Conservation (phyloP, 2,888 invertebrate genomes). For the Lepidochrysops patricia region DNA sequence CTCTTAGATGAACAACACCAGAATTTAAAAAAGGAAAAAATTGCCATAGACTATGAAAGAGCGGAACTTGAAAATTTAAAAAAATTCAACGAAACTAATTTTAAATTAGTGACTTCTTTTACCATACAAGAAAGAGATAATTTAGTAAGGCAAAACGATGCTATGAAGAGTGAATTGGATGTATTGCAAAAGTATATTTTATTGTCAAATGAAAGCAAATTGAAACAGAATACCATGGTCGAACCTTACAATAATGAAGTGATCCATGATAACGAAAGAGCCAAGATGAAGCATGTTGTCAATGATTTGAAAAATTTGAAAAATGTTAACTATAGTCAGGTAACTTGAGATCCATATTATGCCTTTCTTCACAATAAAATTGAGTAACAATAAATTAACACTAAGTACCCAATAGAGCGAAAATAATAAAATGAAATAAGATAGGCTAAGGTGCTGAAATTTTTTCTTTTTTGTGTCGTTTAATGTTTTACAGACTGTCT, state of each 20-base stretch:
- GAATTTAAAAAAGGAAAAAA: slow-evolving; percentile 46
- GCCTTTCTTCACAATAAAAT: too few relatives aligned
- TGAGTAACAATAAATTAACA: too few relatives aligned
- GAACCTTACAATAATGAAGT: slow-evolving; percentile 42
- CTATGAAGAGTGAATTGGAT: slow-evolving; percentile 42
- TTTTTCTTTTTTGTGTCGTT: too few relatives aligned
- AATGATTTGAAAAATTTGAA: slow-evolving; percentile 59
- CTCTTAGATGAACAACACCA: slow-evolving; percentile 43
- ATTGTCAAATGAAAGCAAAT: neutral
- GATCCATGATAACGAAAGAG: slow-evolving; percentile 29
- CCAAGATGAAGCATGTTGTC: slow-evolving; percentile 38
- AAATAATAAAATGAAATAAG: too few relatives aligned
- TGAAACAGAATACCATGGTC: neutral
- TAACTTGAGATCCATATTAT: too few relatives aligned
- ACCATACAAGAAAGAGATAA: slow-evolving; percentile 29
- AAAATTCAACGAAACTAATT: slow-evolving; percentile 23
- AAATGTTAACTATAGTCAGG: slow-evolving; percentile 56
- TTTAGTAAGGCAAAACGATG: slow-evolving; percentile 37
- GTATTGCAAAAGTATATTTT: slow-evolving; percentile 43
- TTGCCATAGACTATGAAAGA: slow-evolving; percentile 43
- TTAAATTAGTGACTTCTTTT: slow-evolving; percentile 17
- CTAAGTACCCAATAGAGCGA: too few relatives aligned
- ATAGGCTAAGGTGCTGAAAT: too few relatives aligned
- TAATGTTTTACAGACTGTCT: neutral
- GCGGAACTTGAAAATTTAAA: slow-evolving; percentile 34